Percentiles rank a stretch among this genome's conserved stretches.
Conservation (phyloP, 2,797 vertebrate genomes). For the Ammospiza maritima region DNA sequence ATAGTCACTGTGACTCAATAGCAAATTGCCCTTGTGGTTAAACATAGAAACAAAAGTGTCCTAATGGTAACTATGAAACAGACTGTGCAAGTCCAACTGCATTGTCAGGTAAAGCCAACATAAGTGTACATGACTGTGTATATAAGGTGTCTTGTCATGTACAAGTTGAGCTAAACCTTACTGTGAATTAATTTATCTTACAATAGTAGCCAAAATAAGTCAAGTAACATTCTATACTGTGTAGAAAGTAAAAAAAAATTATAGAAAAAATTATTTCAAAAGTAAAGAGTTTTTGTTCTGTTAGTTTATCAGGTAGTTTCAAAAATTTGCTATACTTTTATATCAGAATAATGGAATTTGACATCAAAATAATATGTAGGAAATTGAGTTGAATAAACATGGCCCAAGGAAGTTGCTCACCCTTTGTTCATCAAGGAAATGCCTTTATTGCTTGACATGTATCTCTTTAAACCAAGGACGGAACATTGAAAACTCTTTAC, state of each 20-base stretch:
- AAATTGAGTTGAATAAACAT: background rate
- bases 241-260: background rate
- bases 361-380: background rate
- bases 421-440: background rate
- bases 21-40: background rate
- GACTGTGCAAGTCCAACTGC: background rate
- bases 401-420: background rate
- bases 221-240: background rate
- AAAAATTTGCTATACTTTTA: background rate
- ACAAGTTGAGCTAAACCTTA: background rate
- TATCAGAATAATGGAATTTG: background rate
- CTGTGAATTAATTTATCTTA: background rate
- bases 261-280: background rate
- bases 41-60: background rate
- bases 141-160: background rate
- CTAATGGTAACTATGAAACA: background rate
- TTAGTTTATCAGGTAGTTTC: background rate
- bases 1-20: background rate
- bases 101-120: background rate
- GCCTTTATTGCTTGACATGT: background rate
- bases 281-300: rapidly evolving
- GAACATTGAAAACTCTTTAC: background rate
- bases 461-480: background rate
- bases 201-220: background rate
- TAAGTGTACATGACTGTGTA: background rate